phyloP scores from a whole-genome alignment of 2,797 vertebrate genomes.

The Rhinophrynus dorsalis region DNA sequence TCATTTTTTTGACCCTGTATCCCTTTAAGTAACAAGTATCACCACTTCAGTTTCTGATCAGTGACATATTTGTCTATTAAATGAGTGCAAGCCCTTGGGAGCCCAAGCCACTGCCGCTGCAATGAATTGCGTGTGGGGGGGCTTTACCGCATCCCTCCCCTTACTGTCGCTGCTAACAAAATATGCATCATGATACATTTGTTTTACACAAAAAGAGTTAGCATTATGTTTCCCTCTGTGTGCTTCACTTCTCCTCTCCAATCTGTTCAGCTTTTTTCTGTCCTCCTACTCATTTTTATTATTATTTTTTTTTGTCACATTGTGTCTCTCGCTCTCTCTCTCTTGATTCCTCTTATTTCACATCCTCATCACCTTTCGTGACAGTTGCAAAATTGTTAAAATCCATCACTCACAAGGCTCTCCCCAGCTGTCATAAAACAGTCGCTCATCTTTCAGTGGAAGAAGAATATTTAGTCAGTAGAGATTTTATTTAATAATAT shows the following conservation, averaged over 20 bases:
- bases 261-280: constrained; percentile 13
- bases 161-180: no score
- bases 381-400: constrained; percentile 35
- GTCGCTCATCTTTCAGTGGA: constrained; percentile 10
- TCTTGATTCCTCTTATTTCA: constrained; percentile 21
- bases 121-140: no score
- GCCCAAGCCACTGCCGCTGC: no score
- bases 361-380: constrained; percentile 22
- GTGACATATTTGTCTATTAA: no score
- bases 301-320: constrained; percentile 27
- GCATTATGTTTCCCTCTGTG: background rate
- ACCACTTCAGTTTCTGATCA: no score
- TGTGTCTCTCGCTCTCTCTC: constrained; percentile 6
- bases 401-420: constrained; percentile 27
- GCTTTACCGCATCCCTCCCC: no score
- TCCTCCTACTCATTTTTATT: constrained; percentile 9
- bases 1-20: no score
- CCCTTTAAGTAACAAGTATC: no score
- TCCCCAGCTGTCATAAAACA: constrained; percentile 20
- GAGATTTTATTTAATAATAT: constrained; percentile 5
- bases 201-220: no score
- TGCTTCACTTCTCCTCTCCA: constrained; percentile 9
- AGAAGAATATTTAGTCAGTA: constrained; percentile 9
- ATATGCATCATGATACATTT: no score
- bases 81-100: no score